A percentile compares a stretch with the other conserved stretches of the same genome.
Conservation (phyloP, 2,888 invertebrate species). For the Beris chalybata region DNA sequence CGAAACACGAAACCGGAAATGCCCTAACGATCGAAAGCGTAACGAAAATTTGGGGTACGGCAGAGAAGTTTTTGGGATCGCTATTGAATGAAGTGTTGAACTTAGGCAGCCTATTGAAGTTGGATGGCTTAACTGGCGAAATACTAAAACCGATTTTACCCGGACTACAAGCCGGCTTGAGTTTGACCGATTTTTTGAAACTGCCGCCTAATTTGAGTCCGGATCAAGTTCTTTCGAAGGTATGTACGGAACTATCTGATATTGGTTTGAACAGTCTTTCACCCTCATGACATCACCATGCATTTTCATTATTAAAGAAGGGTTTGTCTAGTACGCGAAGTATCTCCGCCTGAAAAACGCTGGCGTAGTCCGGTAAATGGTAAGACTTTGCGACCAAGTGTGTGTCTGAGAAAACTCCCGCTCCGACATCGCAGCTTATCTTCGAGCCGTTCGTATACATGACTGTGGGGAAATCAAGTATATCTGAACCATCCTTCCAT, state of each 20-base stretch:
- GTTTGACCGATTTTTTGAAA: slow-evolving; percentile 49
- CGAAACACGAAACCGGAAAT: slow-evolving; percentile 68
- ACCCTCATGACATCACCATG: too few species aligned
- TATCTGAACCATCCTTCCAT: too few species aligned
- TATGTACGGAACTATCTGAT: slow-evolving; percentile 25
- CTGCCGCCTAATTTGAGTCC: slow-evolving; percentile 48
- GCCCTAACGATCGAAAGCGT: slow-evolving; percentile 47
- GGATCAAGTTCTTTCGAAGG: slow-evolving; percentile 50
- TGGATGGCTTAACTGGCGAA: slow-evolving; percentile 48
- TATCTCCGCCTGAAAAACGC: too few species aligned
- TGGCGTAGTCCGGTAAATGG: too few species aligned
- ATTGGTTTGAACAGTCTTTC: too few species aligned
- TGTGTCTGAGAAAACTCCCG: too few species aligned
- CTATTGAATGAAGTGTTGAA: slow-evolving; percentile 45
- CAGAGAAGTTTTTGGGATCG: slow-evolving; percentile 49
- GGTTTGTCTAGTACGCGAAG: too few species aligned
- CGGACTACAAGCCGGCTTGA: slow-evolving; percentile 46
- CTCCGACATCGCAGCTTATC: too few species aligned
- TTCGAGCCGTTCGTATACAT: too few species aligned
- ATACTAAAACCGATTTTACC: slow-evolving; percentile 49
- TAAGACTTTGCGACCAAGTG: too few species aligned
- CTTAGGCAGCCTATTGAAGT: slow-evolving; percentile 46
- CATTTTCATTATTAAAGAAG: too few species aligned
- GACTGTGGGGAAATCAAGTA: too few species aligned
- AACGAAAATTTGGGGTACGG: slow-evolving; percentile 48